Evolutionary conservation across 2,888 invertebrate species (phyloP).

Genomic region (Epicampocera succincta): DNA sequence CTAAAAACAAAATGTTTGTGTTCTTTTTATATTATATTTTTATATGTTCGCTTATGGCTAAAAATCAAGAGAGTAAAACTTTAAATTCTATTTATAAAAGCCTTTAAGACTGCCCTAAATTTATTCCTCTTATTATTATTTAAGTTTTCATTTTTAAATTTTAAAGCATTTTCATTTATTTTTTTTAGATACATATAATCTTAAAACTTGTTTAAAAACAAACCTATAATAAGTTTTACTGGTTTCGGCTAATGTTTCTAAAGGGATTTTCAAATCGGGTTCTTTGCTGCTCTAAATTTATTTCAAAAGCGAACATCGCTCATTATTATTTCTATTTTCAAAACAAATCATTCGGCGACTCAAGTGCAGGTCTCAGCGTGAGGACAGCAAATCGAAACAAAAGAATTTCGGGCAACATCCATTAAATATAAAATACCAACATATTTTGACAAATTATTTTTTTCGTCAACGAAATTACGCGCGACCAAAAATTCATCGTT

Average conservation of each 20-base stretch:
- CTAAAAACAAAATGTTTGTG: background rate
- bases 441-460: no score
- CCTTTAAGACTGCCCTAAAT: constrained; percentile 47
- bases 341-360: no score
- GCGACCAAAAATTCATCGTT: no score
- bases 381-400: no score
- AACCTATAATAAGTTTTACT: constrained; percentile 30
- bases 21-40: background rate
- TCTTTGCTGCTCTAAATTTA: constrained; percentile 50
- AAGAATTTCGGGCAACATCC: no score
- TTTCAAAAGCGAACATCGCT: constrained; percentile 79
- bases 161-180: constrained; percentile 43
- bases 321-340: constrained; percentile 64
- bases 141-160: constrained; percentile 36
- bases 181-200: constrained; percentile 44
- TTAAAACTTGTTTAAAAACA: constrained; percentile 37
- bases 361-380: no score
- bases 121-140: constrained; percentile 14
- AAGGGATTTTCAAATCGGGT: constrained; percentile 12
- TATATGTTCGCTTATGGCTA: no score
- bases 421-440: no score
- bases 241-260: constrained; percentile 51
- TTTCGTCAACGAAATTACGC: no score
- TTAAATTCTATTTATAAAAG: constrained; percentile 39
- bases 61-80: no score